Conservation (phyloP, 2,888 invertebrate species). For the Gnatocerus cornutus region DNA sequence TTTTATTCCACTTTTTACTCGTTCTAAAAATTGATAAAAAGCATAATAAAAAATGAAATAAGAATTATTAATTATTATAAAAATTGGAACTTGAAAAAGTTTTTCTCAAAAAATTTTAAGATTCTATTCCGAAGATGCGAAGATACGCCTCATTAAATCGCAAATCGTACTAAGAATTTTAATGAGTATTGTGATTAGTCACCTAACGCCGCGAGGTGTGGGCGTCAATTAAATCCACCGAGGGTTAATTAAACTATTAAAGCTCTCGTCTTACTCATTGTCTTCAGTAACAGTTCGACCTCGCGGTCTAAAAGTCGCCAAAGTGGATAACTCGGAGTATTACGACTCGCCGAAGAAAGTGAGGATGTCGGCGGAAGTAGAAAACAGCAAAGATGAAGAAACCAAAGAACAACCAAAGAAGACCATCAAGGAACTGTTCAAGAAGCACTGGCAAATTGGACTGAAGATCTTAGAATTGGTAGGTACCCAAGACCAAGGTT, state of each 20-base stretch:
- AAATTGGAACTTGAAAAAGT: too few relatives aligned
- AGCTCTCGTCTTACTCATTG: conserved; percentile 30
- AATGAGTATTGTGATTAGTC: conserved; percentile 18
- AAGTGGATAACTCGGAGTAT: conserved; percentile 61
- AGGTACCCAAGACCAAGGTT: conserved; percentile 62
- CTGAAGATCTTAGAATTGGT: conserved; percentile 79
- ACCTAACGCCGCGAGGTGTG: conserved; percentile 21
- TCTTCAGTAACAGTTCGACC: conserved; percentile 18
- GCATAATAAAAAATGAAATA: too few relatives aligned
- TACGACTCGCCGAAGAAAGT: conserved; percentile 70
- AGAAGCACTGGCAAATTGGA: conserved; percentile 75
- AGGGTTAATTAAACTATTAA: conserved; percentile 49
- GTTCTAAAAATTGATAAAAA: too few relatives aligned
- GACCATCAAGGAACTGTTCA: conserved; percentile 68
- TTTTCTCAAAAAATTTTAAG: too few relatives aligned
- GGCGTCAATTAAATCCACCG: conserved; percentile 39
- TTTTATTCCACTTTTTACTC: too few relatives aligned
- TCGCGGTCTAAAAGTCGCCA: conserved; percentile 45
- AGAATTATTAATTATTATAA: too few relatives aligned
- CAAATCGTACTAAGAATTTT: not conserved
- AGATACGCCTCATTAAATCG: too few relatives aligned
- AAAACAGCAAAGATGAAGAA: conserved; percentile 71
- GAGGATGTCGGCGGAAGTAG: conserved; percentile 76
- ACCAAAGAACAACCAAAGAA: conserved; percentile 69
- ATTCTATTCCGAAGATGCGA: too few relatives aligned